Evolutionary conservation across 2,113 vertebrate genomes (phyloP).

Genomic region (Sialia sialis): DNA sequence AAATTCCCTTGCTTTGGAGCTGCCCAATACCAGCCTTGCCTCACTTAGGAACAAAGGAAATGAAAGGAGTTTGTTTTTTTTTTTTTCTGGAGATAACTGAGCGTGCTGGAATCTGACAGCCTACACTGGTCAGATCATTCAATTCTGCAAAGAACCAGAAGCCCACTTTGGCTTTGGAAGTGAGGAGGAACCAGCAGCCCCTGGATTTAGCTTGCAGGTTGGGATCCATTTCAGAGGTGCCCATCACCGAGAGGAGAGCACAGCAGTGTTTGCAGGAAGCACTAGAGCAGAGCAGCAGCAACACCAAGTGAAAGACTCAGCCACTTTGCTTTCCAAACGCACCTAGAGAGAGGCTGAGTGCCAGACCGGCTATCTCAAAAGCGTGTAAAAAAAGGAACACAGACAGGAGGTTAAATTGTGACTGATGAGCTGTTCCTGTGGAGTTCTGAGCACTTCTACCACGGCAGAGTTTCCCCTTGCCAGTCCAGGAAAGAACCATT

Average conservation of each 20-base stretch:
- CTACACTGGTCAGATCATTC: not conserved
- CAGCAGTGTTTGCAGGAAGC: constrained; percentile 13
- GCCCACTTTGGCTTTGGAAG: not conserved
- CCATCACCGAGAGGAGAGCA: not conserved
- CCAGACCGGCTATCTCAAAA: not conserved
- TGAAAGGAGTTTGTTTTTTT: not conserved
- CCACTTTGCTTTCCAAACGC: not conserved
- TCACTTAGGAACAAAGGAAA: not conserved
- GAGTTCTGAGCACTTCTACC: not conserved
- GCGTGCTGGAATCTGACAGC: not conserved
- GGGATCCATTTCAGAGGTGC: not conserved
- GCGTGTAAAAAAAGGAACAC: not conserved
- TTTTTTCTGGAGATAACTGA: not conserved
- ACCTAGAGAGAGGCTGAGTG: not conserved
- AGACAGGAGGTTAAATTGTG: not conserved
- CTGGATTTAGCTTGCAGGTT: not conserved
- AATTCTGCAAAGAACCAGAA: not conserved
- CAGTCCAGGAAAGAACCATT: constrained; percentile 46
- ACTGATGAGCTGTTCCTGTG: not conserved
- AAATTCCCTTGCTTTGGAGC: not conserved
- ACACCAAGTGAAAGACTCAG: not conserved
- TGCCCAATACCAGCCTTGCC: not conserved
- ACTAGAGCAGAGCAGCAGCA: not conserved
- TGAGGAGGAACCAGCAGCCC: not conserved
- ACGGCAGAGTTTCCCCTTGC: constrained; percentile 22